A percentile compares a stretch with the other conserved stretches of the same genome.
Conservation (phyloP, 2,888 invertebrate genomes). For the Alsophila aescularia region DNA sequence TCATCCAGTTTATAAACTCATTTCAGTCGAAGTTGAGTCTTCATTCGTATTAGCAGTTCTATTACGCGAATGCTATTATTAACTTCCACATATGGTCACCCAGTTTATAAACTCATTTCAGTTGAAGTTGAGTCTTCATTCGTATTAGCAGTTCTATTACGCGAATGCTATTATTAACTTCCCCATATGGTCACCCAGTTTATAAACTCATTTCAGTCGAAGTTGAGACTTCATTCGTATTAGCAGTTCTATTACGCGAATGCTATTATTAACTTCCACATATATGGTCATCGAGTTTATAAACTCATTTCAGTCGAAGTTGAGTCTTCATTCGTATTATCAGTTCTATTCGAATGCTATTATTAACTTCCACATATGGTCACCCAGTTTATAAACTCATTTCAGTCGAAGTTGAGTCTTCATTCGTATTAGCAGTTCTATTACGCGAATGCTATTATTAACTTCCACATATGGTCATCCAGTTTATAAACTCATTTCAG, state of each 20-base stretch:
- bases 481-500: constrained; percentile 10
- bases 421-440: not conserved
- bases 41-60: not conserved
- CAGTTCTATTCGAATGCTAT: constrained; percentile 4
- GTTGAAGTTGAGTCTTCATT: constrained; percentile 4
- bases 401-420: constrained; percentile 8
- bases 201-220: constrained; percentile 8
- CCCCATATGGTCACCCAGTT: not conserved
- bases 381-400: too few relatives aligned
- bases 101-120: constrained; percentile 10
- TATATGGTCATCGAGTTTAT: too few relatives aligned
- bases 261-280: constrained; percentile 9
- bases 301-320: constrained; percentile 10
- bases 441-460: constrained; percentile 8
- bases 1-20: too few relatives aligned
- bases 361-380: constrained; percentile 1
- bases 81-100: not conserved
- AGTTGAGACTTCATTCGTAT: constrained; percentile 3
- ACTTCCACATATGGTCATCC: not conserved
- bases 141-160: not conserved
- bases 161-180: constrained; percentile 9
- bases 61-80: constrained; percentile 6
- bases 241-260: not conserved
- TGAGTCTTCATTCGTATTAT: not conserved
- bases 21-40: constrained; percentile 9